Evolutionary conservation across 2,797 vertebrate genomes (phyloP).

Genomic region (Chiroxiphia lanceolata): DNA sequence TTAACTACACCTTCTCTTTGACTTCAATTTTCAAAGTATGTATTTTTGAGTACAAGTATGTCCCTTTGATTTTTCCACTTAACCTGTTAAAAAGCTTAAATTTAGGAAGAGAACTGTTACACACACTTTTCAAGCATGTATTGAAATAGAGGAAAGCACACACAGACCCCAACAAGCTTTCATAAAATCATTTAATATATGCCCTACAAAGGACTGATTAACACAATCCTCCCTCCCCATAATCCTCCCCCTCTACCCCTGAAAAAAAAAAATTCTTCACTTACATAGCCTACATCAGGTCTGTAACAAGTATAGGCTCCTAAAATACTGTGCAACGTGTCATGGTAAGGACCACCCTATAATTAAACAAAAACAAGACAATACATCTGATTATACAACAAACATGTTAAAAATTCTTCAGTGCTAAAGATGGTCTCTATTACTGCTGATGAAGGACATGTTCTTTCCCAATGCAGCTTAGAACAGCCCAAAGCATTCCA

Average conservation of each 20-base stretch:
- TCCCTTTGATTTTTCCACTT: background rate
- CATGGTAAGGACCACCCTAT: conserved; percentile 94
- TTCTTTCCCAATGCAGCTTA: background rate
- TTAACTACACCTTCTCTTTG: background rate
- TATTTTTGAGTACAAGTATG: background rate
- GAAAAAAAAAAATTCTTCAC: conserved; percentile 55
- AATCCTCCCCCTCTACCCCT: background rate
- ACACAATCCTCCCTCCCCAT: background rate
- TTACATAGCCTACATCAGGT: conserved; percentile 96
- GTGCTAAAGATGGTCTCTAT: background rate
- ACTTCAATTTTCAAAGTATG: background rate
- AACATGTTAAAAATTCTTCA: background rate
- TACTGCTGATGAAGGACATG: background rate
- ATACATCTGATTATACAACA: background rate
- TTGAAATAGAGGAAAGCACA: background rate
- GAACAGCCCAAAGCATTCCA: background rate
- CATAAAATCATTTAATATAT: background rate
- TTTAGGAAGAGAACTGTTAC: background rate
- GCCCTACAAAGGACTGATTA: background rate
- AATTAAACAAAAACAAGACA: conserved; percentile 43
- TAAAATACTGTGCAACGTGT: conserved; percentile 93
- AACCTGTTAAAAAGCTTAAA: background rate
- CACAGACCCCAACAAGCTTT: background rate
- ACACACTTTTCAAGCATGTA: background rate
- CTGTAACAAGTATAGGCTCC: conserved; percentile 97